Evolutionary conservation across 2,113 vertebrate genomes (phyloP).

Genomic region (Pedionomus torquatus): DNA sequence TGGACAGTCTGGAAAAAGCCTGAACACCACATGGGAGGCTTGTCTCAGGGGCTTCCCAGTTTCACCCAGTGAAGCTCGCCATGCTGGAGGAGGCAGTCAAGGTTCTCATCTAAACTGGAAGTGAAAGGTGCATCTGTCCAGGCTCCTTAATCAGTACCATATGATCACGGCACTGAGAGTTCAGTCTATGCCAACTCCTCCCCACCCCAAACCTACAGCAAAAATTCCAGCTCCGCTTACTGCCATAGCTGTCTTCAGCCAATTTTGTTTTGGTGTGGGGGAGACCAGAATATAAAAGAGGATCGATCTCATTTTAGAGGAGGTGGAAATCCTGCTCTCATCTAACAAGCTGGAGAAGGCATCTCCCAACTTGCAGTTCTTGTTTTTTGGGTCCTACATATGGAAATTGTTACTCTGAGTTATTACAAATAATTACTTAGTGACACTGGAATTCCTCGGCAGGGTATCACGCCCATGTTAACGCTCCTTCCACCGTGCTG

Average conservation of each 20-base stretch:
- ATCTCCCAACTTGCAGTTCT: conserved; percentile 33
- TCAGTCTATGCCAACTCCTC: background rate
- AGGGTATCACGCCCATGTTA: conserved; percentile 13
- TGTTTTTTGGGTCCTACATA: conserved; percentile 27
- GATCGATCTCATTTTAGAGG: background rate
- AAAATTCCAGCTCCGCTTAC: background rate
- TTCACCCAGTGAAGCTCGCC: background rate
- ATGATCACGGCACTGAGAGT: background rate
- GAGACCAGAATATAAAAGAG: background rate
- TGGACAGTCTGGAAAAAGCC: background rate
- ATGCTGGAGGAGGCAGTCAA: background rate
- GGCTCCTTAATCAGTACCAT: background rate
- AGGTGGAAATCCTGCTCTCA: conserved; percentile 27
- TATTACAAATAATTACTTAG: conserved; percentile 42
- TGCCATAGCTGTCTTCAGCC: background rate
- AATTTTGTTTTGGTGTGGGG: background rate
- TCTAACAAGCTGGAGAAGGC: background rate
- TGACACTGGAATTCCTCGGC: conserved; percentile 32
- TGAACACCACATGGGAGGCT: background rate
- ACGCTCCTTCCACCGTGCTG: background rate
- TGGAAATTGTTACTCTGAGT: conserved; percentile 55
- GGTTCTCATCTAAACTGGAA: background rate
- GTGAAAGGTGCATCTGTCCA: background rate
- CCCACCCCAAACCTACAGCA: background rate
- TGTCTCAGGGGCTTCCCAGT: background rate